Percentiles rank a stretch among this genome's conserved stretches.
Evolutionary conservation across 2,888 invertebrate genomes (phyloP).

Genomic region (Chydorus sphaericus): DNA sequence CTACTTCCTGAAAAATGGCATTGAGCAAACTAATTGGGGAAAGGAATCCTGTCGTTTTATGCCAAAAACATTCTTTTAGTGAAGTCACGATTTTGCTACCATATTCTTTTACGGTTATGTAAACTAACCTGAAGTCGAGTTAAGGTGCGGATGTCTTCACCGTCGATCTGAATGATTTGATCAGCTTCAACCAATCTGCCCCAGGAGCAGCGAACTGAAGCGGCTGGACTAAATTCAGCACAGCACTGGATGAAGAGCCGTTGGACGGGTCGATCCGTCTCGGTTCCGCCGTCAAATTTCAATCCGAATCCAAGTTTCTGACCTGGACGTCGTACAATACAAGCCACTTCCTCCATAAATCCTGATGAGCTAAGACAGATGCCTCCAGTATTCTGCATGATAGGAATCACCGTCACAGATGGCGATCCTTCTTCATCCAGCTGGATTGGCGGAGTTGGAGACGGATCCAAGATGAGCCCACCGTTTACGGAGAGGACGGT

Average conservation of each 20-base stretch:
- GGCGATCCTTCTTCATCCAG: conserved; percentile 19
- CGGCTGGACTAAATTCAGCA: conserved; percentile 73
- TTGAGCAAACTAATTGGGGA: too few relatives aligned
- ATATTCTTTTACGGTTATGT: too few relatives aligned
- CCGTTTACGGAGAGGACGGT: conserved; percentile 68
- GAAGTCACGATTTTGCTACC: too few relatives aligned
- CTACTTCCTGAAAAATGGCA: too few relatives aligned
- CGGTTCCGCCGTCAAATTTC: conserved; percentile 80
- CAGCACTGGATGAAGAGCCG: conserved; percentile 76
- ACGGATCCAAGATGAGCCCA: too few relatives aligned
- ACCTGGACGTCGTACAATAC: conserved; percentile 20
- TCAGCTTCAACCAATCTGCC: conserved; percentile 72
- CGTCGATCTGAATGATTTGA: conserved; percentile 75
- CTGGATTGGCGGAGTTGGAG: too few relatives aligned
- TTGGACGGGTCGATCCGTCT: conserved; percentile 61
- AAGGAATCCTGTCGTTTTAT: too few relatives aligned
- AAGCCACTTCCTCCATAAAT: conserved; percentile 10
- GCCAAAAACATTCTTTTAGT: too few relatives aligned
- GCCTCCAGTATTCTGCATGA: neutral
- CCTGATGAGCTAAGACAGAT: neutral
- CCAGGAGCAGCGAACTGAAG: conserved; percentile 67
- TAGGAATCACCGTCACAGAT: conserved; percentile 34
- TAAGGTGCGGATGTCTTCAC: conserved; percentile 57
- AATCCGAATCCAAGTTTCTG: conserved; percentile 77
- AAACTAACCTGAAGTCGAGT: conserved; percentile 73